Evolutionary conservation across 2,113 vertebrate species (phyloP), one percentile per base, ranked within the genome.

Genomic region (Dolichallabes microphthalmus): DNA sequence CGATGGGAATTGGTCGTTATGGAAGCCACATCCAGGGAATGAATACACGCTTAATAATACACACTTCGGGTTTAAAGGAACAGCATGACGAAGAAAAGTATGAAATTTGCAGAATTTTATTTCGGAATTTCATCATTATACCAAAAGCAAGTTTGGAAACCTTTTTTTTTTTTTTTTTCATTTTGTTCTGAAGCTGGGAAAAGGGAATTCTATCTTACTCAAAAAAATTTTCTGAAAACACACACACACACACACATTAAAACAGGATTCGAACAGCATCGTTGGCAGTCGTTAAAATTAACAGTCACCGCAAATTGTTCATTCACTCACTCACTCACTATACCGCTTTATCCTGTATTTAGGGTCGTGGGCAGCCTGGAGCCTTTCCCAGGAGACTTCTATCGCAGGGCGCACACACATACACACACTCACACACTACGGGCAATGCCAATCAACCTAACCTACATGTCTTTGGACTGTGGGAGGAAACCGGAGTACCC

Each of bases 1-100:
- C 76, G 55, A 50, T 20, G 66, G 35, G 77, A 80, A 73, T 60
- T 10, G 63, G 64, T 85, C 52, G 10, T 22, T 78, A 66, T 35
- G 45, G n/a, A 35, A 17, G 25, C 39, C n/a, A 15, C 58, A 17
- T 39, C 35, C 15, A 22, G 20, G 27, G 35, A 39, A 80, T 15
- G 13, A 81, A 27, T 27, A 15, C 75, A 77, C 4, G 10, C 19
- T 58, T 60, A 22, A 35, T 78, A 60, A 78, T 60, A 35, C 27
- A 58, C 30, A 55, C 50, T 55, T 76, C 15, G 30, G 39, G 45
- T 77, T 30, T 27, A 77, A 55, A 77, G n/a, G 52, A 77, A 77
- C 14, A 53, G n/a, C 9, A 2, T 0, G 7, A 7, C 27, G 27
- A 55, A 30, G 45, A 25, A 55, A 76, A 75, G 22, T 12, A 73